phyloP scores from a whole-genome alignment of 1,140 invertebrate genomes.

The Drosophila baimaii region DNA sequence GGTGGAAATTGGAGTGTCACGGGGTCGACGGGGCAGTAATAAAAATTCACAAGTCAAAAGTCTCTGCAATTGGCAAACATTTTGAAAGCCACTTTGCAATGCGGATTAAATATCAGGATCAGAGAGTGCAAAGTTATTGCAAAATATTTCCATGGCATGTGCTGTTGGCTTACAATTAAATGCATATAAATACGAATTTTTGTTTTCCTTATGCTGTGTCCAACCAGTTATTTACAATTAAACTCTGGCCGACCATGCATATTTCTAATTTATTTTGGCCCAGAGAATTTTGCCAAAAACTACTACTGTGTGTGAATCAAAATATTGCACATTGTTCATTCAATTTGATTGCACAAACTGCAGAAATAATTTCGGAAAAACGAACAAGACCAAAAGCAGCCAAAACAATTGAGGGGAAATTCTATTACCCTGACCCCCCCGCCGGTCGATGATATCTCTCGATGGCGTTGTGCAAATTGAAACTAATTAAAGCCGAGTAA shows the following conservation, averaged over 20 bases:
- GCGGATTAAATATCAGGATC: conserved; percentile 58
- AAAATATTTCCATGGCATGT: conserved; percentile 48
- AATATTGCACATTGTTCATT: conserved; percentile 59
- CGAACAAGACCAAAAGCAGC: conserved; percentile 11
- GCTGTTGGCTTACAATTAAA: conserved; percentile 28
- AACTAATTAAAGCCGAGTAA: conserved; percentile 72
- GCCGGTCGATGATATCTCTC: conserved; percentile 36
- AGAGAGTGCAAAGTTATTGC: conserved; percentile 65
- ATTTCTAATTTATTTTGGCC: conserved; percentile 65
- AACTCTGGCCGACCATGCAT: conserved; percentile 35
- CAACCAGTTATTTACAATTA: conserved; percentile 57
- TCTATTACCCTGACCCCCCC: conserved; percentile 38
- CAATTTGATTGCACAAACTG: conserved; percentile 51
- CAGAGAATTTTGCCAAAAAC: conserved; percentile 44
- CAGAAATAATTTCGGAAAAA: conserved; percentile 51
- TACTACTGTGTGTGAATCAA: conserved; percentile 33
- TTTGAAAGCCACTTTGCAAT: conserved; percentile 62
- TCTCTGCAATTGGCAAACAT: conserved; percentile 68
- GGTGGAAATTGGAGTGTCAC: conserved; percentile 12
- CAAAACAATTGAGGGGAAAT: conserved; percentile 22
- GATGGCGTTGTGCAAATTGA: conserved; percentile 54
- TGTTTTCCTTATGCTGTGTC: conserved; percentile 36
- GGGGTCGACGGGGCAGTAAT: background rate
- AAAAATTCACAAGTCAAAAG: conserved; percentile 60
- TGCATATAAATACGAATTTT: conserved; percentile 23